phyloP scores from a whole-genome alignment of 1,140 invertebrate genomes.

The Muscidifurax raptorellus region DNA sequence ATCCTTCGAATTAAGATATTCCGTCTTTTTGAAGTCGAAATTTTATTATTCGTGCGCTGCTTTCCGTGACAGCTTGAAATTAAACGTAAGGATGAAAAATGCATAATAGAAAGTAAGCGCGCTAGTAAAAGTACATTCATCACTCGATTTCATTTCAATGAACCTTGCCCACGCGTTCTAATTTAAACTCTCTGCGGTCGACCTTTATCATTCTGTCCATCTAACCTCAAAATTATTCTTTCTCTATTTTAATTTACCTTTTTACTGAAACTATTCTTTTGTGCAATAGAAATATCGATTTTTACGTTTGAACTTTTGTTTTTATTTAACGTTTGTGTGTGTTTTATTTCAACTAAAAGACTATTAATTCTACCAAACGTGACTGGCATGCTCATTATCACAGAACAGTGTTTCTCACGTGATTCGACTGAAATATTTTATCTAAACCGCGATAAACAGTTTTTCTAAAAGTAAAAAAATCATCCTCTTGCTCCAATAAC shows the following conservation, averaged over 20 bases:
- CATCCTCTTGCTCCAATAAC: no score
- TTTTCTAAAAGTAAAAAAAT: no score
- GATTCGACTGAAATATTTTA: neutral
- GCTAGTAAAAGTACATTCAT: slow-evolving; percentile 12
- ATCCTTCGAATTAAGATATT: slow-evolving; percentile 30
- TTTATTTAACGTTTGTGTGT: no score
- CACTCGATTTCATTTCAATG: neutral
- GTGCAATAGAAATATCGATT: no score
- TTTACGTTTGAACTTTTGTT: no score
- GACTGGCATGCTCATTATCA: no score
- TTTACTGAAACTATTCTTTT: neutral
- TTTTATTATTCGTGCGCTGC: neutral
- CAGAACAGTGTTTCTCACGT: neutral
- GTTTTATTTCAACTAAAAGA: no score
- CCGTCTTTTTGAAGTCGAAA: neutral
- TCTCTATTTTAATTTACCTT: neutral
- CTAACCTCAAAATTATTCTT: slow-evolving; percentile 21
- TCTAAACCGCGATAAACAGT: no score
- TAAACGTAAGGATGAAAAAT: neutral
- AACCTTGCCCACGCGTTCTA: neutral
- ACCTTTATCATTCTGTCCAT: neutral
- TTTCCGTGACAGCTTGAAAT: neutral
- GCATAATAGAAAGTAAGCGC: neutral
- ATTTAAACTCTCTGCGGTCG: neutral
- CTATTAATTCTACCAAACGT: no score